Conservation (phyloP, 2,113 vertebrate species). For the Gobiocypris rarus region DNA sequence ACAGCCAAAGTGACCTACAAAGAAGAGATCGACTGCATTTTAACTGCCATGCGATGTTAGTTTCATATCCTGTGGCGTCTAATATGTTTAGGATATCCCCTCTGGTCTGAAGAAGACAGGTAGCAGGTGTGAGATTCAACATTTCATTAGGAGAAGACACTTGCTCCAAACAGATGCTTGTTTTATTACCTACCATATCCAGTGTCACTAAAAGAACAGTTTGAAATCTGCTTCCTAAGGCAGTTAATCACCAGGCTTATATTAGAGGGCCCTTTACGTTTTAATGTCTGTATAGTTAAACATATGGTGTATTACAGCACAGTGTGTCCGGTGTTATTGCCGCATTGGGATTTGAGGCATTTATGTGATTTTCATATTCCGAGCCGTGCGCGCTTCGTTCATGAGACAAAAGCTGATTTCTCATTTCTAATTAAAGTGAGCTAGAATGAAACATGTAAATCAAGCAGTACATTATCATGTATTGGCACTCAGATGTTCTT, state of each 20-base stretch:
- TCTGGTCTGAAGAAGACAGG: constrained; percentile 33
- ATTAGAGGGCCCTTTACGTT: constrained; percentile 41
- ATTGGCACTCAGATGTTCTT: constrained; percentile 39
- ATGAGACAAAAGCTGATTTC: constrained; percentile 48
- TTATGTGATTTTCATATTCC: constrained; percentile 41
- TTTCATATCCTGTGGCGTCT: constrained; percentile 39
- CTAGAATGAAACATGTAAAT: constrained; percentile 43
- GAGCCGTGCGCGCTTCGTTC: constrained; percentile 45
- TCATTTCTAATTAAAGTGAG: constrained; percentile 54
- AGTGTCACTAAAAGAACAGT: constrained; percentile 18
- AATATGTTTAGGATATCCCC: constrained; percentile 41
- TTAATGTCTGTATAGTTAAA: constrained; percentile 52
- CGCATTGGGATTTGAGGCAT: constrained; percentile 50
- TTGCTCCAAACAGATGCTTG: constrained; percentile 30
- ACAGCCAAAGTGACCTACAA: constrained; percentile 56
- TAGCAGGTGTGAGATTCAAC: constrained; percentile 34
- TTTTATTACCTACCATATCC: constrained; percentile 28
- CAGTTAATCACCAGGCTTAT: constrained; percentile 42
- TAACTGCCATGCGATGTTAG: constrained; percentile 20
- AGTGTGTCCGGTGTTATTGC: constrained; percentile 55
- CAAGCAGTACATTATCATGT: constrained; percentile 37
- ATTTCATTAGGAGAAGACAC: constrained; percentile 30
- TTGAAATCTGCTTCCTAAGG: constrained; percentile 38
- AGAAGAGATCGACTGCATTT: constrained; percentile 32
- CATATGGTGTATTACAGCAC: constrained; percentile 55